A percentile compares a stretch with the other conserved stretches of the same genome.
These are phyloP conservation scores for Bombus picipes DNA, from an alignment of 1,140 invertebrate genomes.

Conservation along the genomic window DNA sequence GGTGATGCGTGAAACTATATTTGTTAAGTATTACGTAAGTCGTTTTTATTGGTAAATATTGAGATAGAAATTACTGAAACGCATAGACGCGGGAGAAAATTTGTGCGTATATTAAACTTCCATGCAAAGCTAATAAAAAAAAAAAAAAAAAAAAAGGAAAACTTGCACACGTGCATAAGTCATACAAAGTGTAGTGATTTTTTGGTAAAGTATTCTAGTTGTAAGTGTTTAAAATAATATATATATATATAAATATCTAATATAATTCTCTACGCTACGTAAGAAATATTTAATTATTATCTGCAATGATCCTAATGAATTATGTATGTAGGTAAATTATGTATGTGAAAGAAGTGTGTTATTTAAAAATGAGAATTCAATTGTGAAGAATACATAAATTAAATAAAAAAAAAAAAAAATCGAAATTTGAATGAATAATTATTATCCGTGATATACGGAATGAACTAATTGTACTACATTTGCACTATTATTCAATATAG, in stretches of 20 bases:
- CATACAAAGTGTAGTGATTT: conserved; percentile 46
- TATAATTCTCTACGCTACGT: conserved; percentile 44
- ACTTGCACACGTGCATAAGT: conserved; percentile 42
- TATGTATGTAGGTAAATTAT: conserved; percentile 54
- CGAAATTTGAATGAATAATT: not conserved
- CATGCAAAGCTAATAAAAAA: conserved; percentile 4
- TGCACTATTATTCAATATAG: not conserved
- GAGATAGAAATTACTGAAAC: conserved; percentile 36
- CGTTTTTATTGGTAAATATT: conserved; percentile 70
- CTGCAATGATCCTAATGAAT: conserved; percentile 48
- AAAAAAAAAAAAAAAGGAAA: not conserved
- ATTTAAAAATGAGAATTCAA: conserved; percentile 43
- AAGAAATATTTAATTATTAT: conserved; percentile 55
- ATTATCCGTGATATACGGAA: not conserved
- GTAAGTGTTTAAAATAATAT: conserved; percentile 46
- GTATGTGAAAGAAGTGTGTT: conserved; percentile 53
- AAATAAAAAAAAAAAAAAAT: conserved; percentile 19
- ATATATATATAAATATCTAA: not conserved
- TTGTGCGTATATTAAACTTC: conserved; percentile 50
- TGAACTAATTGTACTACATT: not conserved
- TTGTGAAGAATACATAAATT: conserved; percentile 29
- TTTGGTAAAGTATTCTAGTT: conserved; percentile 47
- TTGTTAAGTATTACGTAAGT: conserved; percentile 65
- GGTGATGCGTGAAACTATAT: conserved; percentile 50
- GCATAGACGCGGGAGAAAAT: not conserved